Conservation (phyloP, 2,113 vertebrate species). For the Catharus fuscescens region DNA sequence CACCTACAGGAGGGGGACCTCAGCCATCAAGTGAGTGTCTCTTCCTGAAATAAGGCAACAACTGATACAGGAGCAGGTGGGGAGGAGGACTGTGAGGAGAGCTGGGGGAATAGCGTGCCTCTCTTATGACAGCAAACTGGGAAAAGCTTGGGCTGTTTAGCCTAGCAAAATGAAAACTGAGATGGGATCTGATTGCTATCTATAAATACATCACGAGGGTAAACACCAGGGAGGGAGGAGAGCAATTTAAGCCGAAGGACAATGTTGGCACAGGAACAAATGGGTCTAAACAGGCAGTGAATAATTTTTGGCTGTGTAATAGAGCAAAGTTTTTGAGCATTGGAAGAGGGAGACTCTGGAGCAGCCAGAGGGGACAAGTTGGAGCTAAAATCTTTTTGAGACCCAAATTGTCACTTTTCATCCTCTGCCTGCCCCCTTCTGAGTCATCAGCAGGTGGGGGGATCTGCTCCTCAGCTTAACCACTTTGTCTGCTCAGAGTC, state of each 20-base stretch:
- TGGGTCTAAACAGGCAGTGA: background rate
- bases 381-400: background rate
- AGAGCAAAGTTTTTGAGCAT: background rate
- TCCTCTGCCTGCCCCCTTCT: background rate
- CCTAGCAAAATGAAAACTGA: constrained; percentile 5
- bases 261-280: constrained; percentile 16
- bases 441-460: background rate
- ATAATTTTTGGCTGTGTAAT: background rate
- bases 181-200: constrained; percentile 8
- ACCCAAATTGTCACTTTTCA: background rate
- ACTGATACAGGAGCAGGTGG: background rate
- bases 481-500: background rate
- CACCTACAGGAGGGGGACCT: background rate
- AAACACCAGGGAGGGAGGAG: constrained; percentile 33
- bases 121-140: background rate
- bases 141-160: background rate
- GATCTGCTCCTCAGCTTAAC: background rate
- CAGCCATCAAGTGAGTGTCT: background rate
- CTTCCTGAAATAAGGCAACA: rapidly evolving
- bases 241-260: constrained; percentile 39
- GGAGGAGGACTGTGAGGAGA: background rate
- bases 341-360: background rate
- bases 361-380: background rate
- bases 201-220: background rate
- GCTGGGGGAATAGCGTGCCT: background rate